Conservation (phyloP, 2,888 invertebrate genomes). For the Eupithecia inturbata region DNA sequence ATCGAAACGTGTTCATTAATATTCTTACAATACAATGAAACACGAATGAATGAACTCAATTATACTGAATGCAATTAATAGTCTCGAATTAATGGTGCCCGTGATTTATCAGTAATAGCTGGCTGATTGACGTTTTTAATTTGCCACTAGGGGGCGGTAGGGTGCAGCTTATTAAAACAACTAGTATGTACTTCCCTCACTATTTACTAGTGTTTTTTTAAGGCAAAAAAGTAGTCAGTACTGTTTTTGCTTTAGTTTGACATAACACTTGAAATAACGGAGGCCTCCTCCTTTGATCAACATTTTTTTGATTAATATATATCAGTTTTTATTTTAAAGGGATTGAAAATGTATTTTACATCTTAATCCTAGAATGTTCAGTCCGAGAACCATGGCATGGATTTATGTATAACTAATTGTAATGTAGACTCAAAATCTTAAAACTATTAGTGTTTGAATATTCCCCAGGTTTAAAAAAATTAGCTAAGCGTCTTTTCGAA, state of each 20-base stretch:
- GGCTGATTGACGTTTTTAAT: conserved; percentile 81
- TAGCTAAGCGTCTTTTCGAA: too few species aligned
- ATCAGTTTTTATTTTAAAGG: too few species aligned
- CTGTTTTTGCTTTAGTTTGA: not conserved
- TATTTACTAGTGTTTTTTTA: not conserved
- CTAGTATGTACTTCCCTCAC: not conserved
- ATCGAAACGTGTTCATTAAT: conserved; percentile 66
- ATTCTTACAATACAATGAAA: conserved; percentile 62
- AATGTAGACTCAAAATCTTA: not conserved
- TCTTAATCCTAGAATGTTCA: not conserved
- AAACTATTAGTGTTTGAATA: not conserved
- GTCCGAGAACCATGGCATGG: not conserved
- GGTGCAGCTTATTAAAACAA: conserved; percentile 18
- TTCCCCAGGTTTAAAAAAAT: too few species aligned
- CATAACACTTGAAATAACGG: not conserved
- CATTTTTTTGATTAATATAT: not conserved
- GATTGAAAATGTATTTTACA: too few species aligned
- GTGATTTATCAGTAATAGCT: conserved; percentile 77
- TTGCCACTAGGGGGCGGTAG: conserved; percentile 56
- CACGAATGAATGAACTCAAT: conserved; percentile 73
- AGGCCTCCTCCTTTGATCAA: not conserved
- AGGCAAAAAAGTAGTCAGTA: not conserved
- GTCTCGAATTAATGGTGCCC: conserved; percentile 68
- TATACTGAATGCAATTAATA: conserved; percentile 76
- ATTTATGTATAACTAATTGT: not conserved